These are phyloP conservation scores for Synchiropus splendidus DNA, from an alignment of 2,113 vertebrate species.

Conservation along the genomic window DNA sequence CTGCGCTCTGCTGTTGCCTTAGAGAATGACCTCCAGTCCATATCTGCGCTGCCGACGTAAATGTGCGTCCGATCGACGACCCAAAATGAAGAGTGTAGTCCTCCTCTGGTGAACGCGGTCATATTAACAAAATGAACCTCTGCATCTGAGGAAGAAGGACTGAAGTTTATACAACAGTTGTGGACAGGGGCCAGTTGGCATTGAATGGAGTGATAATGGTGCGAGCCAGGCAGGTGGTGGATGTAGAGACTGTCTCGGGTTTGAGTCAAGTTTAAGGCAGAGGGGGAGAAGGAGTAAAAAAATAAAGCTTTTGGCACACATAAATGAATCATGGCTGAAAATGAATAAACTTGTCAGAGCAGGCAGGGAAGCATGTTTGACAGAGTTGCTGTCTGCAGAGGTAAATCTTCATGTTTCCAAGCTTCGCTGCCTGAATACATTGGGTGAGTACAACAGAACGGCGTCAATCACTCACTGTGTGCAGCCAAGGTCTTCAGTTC, in stretches of 20 bases:
- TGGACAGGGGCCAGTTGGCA: slow-evolving; percentile 7
- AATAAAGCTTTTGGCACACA: slow-evolving; percentile 15
- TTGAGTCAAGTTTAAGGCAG: no score
- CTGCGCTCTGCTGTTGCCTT: slow-evolving; percentile 58
- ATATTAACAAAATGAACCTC: slow-evolving; percentile 82
- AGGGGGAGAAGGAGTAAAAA: no score
- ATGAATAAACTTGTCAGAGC: background rate
- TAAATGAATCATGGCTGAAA: background rate
- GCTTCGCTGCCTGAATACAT: slow-evolving; percentile 11
- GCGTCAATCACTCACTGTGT: slow-evolving; percentile 40
- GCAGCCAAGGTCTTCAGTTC: slow-evolving; percentile 53
- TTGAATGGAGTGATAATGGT: slow-evolving; percentile 2
- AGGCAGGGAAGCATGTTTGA: background rate
- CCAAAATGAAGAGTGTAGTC: slow-evolving; percentile 86
- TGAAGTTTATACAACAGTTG: background rate
- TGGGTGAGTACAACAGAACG: slow-evolving; percentile 8
- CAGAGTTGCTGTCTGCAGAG: background rate
- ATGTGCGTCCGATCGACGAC: slow-evolving; percentile 85
- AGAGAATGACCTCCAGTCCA: slow-evolving; percentile 81
- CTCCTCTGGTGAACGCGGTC: slow-evolving; percentile 80
- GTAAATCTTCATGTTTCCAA: slow-evolving; percentile 4
- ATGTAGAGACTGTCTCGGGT: slow-evolving; percentile 8
- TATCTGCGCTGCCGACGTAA: slow-evolving; percentile 82
- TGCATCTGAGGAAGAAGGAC: slow-evolving; percentile 60
- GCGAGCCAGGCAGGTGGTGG: background rate